A percentile compares a stretch with the other conserved stretches of the same genome.
Conservation (phyloP, 2,113 vertebrate genomes). For the Nematolebias whitei region DNA sequence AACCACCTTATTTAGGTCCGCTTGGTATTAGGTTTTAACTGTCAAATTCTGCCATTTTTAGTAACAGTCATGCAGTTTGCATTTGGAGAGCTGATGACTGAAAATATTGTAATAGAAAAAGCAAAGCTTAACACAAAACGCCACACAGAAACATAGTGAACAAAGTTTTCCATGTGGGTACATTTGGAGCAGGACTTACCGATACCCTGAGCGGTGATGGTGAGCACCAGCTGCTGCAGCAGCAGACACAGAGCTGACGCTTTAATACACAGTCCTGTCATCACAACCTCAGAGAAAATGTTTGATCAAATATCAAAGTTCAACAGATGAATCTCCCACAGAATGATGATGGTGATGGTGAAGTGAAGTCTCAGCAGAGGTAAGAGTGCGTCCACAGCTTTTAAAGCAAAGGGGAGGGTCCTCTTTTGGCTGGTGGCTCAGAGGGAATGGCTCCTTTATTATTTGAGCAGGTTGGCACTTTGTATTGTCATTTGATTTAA, state of each 20-base stretch:
- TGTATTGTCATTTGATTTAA: neutral
- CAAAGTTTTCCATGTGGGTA: slow-evolving; percentile 12
- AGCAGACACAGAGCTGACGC: slow-evolving; percentile 77
- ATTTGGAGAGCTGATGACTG: slow-evolving; percentile 7
- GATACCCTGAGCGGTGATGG: slow-evolving; percentile 78
- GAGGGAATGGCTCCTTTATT: slow-evolving; percentile 19
- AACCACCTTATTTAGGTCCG: slow-evolving; percentile 31
- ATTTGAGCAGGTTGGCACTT: slow-evolving; percentile 40
- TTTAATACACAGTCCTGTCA: slow-evolving; percentile 67
- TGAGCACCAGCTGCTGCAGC: slow-evolving; percentile 77
- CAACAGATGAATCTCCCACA: slow-evolving; percentile 7
- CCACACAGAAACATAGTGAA: neutral
- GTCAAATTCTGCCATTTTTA: slow-evolving; percentile 3
- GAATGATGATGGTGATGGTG: slow-evolving; percentile 28
- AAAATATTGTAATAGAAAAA: neutral
- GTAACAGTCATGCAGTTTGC: slow-evolving; percentile 6
- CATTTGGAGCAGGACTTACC: slow-evolving; percentile 79
- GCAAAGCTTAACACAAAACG: neutral
- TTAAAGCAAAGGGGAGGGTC: slow-evolving; percentile 72
- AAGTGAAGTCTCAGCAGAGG: slow-evolving; percentile 54
- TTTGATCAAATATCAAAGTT: slow-evolving; percentile 26
- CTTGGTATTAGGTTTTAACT: neutral
- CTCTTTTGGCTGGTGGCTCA: slow-evolving; percentile 40
- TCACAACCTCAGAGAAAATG: slow-evolving; percentile 33
- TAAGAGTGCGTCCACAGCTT: slow-evolving; percentile 57